Base-by-base conservation (phyloP, 2,797 vertebrate genomes). In the Kryptolebias ocellatus region DNA sequence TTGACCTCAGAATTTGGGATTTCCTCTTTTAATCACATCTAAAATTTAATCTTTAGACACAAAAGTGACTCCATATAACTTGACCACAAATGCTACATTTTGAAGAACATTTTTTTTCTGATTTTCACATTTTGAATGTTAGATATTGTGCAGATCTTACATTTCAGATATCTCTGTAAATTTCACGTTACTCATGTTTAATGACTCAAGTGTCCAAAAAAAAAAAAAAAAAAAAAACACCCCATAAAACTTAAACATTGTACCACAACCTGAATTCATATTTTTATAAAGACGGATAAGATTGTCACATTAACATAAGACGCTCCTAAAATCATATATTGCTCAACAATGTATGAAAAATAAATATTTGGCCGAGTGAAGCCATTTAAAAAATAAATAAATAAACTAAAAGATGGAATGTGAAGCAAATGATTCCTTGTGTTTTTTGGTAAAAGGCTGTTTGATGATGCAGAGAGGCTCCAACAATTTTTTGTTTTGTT, bases 361-460 rank as follows among this genome's bases (percentile, higher is more conserved):
- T 31, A 75, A 81, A 71, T 70, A 55, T 75, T 70, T 46, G 37
- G 47, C 53, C 67, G 39, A 27, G 42, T 10, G 46, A 67, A 44
- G 47, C 53, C 6, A 47, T 67, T 65, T 71, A 70, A 17, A 44
- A 75, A 16, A 46, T 46, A 2, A 17, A n/a, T n/a, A 20, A 50
- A 10, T 1, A 49, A 49, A 49, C 4, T 18, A 54, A 47, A 5
- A 62, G 44, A 17, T 15, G 44, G 55, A 10, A 39, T 42, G 66
- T 77, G 78, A 81, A 84, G 76, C 64, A 45, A 82, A 83, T 76
- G 74, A 80, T 83, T 78, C 37, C 67, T 78, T 62, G 54, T 72
- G 74, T 86, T 91, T 24, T 92, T 93, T 92, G 92, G 90, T 93
- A 84, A 88, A 90, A 91, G 89, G 90, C 90, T 92, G 84, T 86